Percentiles rank a stretch among this genome's conserved stretches.
phyloP scores from a whole-genome alignment of 2,797 vertebrate genomes.

The Acropternis orthonyx region DNA sequence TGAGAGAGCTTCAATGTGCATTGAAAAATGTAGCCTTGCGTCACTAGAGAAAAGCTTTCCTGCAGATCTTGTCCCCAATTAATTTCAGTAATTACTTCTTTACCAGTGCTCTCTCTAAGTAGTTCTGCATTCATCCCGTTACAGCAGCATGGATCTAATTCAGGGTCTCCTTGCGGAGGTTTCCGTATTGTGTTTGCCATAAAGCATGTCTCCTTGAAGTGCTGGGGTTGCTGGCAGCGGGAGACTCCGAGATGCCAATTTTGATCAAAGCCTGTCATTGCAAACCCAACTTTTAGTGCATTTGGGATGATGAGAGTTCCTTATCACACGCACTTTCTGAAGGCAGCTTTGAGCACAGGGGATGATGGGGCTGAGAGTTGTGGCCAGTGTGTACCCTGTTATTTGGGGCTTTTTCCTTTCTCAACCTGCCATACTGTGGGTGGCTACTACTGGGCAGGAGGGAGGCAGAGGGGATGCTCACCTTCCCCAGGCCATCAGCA shows the following conservation, averaged over 20 bases:
- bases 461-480: not conserved
- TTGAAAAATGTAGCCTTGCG: not conserved
- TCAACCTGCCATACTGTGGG: not conserved
- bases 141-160: not conserved
- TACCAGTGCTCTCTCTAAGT: not conserved
- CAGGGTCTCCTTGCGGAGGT: not conserved
- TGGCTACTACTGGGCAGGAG: not conserved
- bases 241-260: not conserved
- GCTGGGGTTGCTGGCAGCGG: not conserved
- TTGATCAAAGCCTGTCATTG: not conserved
- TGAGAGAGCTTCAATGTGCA: accelerated
- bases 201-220: not conserved
- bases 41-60: not conserved
- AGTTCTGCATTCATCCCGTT: not conserved
- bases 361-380: not conserved
- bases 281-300: not conserved
- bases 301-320: not conserved
- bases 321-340: not conserved
- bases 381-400: not conserved
- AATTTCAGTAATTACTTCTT: not conserved
- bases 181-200: not conserved
- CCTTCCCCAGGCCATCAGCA: not conserved
- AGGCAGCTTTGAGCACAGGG: not conserved
- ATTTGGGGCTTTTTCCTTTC: not conserved
- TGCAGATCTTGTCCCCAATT: not conserved